Evolutionary conservation across 1,140 invertebrate genomes (phyloP), one percentile per base, ranked within the genome.

Genomic region (Choristoneura fumiferana): DNA sequence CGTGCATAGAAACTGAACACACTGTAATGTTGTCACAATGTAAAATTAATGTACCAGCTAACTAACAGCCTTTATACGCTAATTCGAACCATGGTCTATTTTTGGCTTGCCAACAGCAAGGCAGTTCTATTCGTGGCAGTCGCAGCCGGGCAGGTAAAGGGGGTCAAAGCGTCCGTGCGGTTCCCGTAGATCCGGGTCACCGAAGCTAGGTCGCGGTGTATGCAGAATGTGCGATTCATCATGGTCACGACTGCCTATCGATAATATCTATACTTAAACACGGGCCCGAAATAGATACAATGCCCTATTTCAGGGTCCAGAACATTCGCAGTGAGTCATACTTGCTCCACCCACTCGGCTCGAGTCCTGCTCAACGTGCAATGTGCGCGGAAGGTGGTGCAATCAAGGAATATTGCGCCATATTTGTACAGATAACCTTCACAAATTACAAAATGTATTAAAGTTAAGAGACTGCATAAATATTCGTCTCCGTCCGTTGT

Each of bases 161-260:
- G 49, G 72, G 69, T 76, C 71, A 76, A 53, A 65, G 55, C 57
- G 67, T 58, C 39, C 57, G 43, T 33, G 59, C 56, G 39, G 49
- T 35, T 14, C 61, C 45, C 8, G 8, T 43, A 45, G 60, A 85
- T 71, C 74, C 71, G 65, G 80, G 82, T 80, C 74, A 81, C 65
- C 71, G 58, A 29, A 78, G 73, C 67, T 68, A 74, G 69, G 72
- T 62, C 68, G 38, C 38, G 15, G 15, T 29, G 22, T 29, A 29
- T 29, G 22, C 22, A 29, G 22, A 29, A 29, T 29, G 61, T 40
- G 57, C 54, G 60, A 54, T 59, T 53, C 43, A 15, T 43, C 60
- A 67, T 58, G 58, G 65, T 57, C 65, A 67, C 60, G 56, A 63
- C 59, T 33, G 18, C 35, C 17, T 38, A 14, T 18, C 15, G 13